phyloP scores from a whole-genome alignment of 2,113 vertebrate species.

The Mustelus asterias region DNA sequence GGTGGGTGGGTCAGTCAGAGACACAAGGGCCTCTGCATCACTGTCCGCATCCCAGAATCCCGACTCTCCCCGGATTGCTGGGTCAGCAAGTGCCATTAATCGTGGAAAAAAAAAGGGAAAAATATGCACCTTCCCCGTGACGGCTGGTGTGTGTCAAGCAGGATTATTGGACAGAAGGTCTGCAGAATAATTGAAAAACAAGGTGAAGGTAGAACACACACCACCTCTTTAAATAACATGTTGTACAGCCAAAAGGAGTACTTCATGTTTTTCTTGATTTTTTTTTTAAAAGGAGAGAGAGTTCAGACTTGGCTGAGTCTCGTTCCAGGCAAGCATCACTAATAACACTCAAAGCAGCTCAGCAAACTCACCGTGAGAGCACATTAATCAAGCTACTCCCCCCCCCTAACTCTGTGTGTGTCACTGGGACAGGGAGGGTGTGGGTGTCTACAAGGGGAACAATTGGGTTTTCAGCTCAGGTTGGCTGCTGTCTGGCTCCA shows the following conservation, averaged over 20 bases:
- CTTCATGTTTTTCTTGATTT: neutral
- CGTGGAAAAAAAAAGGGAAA: neutral
- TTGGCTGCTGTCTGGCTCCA: neutral
- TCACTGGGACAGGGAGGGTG: neutral
- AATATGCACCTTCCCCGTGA: neutral
- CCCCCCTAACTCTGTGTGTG: neutral
- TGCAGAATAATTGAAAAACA: conserved; percentile 29
- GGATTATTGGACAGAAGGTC: neutral
- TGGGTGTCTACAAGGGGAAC: neutral
- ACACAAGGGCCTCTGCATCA: neutral
- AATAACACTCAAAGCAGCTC: neutral
- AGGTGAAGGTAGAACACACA: conserved; percentile 30
- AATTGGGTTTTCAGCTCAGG: neutral
- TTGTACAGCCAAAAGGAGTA: conserved; percentile 22
- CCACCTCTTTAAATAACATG: conserved; percentile 23
- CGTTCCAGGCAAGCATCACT: neutral
- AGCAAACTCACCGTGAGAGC: neutral
- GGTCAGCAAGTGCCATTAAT: neutral
- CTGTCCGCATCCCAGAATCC: neutral
- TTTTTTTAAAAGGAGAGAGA: too few species aligned
- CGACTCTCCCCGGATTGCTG: neutral
- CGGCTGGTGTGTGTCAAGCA: neutral
- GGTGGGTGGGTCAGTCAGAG: neutral
- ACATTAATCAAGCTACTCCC: neutral
- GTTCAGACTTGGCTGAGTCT: neutral